A percentile compares a stretch with the other conserved stretches of the same genome.
Conservation (phyloP, 2,888 invertebrate species). For the Nephrotoma flavescens region DNA sequence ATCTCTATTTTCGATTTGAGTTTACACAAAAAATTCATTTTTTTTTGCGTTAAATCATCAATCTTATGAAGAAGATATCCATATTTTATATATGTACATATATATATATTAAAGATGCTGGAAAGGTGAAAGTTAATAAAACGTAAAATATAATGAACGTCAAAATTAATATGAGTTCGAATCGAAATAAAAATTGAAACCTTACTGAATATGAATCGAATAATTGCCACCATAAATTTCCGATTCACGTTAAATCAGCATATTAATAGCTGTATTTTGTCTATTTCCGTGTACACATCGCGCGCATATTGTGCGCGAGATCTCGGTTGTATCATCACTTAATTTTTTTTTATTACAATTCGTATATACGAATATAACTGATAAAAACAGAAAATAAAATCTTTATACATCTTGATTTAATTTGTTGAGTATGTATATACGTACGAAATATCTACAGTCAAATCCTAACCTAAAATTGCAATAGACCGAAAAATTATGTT, state of each 20-base stretch:
- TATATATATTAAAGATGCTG: not conserved
- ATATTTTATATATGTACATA: too few relatives aligned
- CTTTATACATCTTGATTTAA: not conserved
- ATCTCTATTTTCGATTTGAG: not conserved
- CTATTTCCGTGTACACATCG: not conserved
- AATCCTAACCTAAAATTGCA: not conserved
- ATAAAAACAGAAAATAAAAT: not conserved
- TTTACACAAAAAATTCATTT: not conserved
- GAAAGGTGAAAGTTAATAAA: not conserved
- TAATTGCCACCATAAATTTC: not conserved
- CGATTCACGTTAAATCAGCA: not conserved
- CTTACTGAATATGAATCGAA: not conserved
- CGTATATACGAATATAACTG: not conserved
- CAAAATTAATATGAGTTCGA: not conserved
- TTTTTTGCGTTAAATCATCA: not conserved
- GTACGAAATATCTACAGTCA: not conserved
- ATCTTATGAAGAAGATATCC: not conserved
- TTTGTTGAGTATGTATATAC: not conserved
- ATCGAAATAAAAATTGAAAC: not conserved
- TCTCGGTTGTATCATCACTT: not conserved
- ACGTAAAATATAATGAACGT: not conserved
- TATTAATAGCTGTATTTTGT: not conserved
- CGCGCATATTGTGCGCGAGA: not conserved
- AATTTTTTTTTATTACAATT: not conserved
- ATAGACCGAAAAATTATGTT: not conserved